Conservation (phyloP, 2,888 invertebrate genomes). For the Sarcophaga caerulescens region DNA sequence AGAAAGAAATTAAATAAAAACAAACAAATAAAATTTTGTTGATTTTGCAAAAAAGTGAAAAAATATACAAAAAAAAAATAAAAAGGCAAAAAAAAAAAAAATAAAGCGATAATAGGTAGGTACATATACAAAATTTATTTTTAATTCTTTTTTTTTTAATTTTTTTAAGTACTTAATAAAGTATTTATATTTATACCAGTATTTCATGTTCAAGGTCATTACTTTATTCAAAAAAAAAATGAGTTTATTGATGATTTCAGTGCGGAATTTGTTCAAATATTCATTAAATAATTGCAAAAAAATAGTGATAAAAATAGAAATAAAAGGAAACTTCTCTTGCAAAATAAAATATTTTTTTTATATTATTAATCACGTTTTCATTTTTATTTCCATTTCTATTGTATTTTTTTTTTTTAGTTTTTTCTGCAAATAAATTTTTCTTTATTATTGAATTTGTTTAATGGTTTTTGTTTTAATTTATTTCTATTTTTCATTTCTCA, state of each 20-base stretch:
- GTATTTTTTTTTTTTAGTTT: neutral
- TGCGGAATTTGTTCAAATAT: neutral
- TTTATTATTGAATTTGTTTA: constrained; percentile 4
- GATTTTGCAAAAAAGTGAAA: constrained; percentile 37
- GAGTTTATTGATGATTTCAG: neutral
- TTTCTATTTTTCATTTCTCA: neutral
- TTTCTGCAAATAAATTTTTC: neutral
- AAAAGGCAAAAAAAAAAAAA: neutral
- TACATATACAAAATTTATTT: no score
- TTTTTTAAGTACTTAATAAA: constrained; percentile 10
- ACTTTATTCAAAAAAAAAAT: constrained; percentile 6
- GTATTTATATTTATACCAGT: neutral
- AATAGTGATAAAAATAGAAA: neutral
- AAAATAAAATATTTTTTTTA: neutral
- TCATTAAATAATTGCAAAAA: constrained; percentile 1
- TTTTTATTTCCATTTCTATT: neutral
- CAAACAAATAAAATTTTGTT: constrained; percentile 13
- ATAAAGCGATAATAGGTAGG: constrained; percentile 35
- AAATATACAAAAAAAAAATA: neutral
- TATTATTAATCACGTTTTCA: constrained; percentile 34
- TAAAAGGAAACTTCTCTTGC: constrained; percentile 28
- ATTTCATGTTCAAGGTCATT: constrained; percentile 65
- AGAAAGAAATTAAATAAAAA: neutral
- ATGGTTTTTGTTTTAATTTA: neutral
- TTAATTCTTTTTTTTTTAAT: constrained; percentile 37